A percentile compares a stretch with the other conserved stretches of the same genome.
phyloP scores from a whole-genome alignment of 2,888 invertebrate species.

The Mystacides longicornis region DNA sequence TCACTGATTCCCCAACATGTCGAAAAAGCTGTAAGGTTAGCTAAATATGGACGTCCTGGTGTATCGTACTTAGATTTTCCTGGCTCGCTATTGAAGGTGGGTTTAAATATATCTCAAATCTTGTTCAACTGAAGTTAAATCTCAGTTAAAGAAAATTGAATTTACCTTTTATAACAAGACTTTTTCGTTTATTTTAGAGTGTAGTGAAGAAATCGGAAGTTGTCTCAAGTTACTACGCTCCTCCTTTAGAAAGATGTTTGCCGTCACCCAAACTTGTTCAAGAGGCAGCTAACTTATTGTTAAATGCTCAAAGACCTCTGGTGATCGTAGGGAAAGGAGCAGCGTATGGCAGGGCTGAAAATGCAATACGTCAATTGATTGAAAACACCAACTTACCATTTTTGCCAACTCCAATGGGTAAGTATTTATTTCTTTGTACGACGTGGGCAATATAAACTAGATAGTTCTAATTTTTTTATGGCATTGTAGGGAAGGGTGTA shows the following conservation, averaged over 20 bases:
- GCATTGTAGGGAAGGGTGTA: conserved; percentile 59
- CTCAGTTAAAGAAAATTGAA: no score
- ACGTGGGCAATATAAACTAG: background rate
- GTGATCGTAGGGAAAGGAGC: conserved; percentile 89
- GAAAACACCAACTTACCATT: conserved; percentile 72
- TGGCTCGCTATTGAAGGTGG: conserved; percentile 67
- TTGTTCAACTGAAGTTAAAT: no score
- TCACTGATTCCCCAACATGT: conserved; percentile 81
- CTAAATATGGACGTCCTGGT: conserved; percentile 84
- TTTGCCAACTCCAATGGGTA: conserved; percentile 91
- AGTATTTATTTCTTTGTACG: conserved; percentile 31
- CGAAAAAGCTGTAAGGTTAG: conserved; percentile 81
- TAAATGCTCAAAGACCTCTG: conserved; percentile 71
- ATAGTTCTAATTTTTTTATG: background rate
- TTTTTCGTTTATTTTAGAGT: conserved; percentile 15
- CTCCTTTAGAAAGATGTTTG: conserved; percentile 57
- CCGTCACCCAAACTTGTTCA: conserved; percentile 66
- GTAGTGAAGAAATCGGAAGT: conserved; percentile 26
- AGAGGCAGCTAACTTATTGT: conserved; percentile 61
- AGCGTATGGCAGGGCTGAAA: conserved; percentile 74
- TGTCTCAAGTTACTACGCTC: conserved; percentile 43
- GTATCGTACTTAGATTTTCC: conserved; percentile 88
- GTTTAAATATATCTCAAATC: no score
- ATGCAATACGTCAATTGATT: conserved; percentile 61
- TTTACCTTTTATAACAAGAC: background rate